Base-by-base conservation (phyloP, 2,797 vertebrate genomes). In the Limosa lapponica region DNA sequence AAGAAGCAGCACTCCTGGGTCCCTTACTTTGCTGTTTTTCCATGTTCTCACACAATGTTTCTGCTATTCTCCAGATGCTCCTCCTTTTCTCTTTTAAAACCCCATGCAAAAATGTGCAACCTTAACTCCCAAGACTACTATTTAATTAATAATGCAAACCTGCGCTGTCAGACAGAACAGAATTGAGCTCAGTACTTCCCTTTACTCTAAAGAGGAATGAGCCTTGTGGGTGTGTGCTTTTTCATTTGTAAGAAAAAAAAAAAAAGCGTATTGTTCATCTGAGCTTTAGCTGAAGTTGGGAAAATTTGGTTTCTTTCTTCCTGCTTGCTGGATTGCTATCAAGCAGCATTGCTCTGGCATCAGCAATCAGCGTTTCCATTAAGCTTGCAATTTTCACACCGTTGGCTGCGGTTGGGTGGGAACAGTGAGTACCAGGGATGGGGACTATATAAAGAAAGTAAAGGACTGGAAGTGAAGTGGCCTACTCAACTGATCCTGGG, bases 371-470 rank as follows among this genome's bases (percentile, higher is more conserved):
- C 58, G 17, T 79, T 94, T 79, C 85, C 93, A 87, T 91, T 95
- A 88, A 88, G 82, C 82, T 93, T 91, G 82, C 82, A 90, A 57
- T 94, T 93, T 95, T 82, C 94, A 73, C 90, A 61, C 87, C 12
- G 2, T 70, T 92, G 92, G 84, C 89, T 91, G 64, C 4, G 13
- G 79, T 77, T 85, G 51, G 87, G 54, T 57, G 62, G 90, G 82
- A 96, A 81, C 94, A 93, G 69, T 5, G 39, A 93, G 94, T 94
- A 16, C 82, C 1, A 6, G 84, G 69, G 37, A 37, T 74, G 34
- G 57, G 82, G 79, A 22, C 71, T 92, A 8, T 83, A 54, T 92
- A 91, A 74, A 54, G 89, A n/a, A 90, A 87, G 74, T n/a, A 6
- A 67, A 87, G 64, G 57, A 16, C 3, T 91, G 64, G 52, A 71